phyloP scores from a whole-genome alignment of 1,140 invertebrate genomes.

The Cydia splendana region DNA sequence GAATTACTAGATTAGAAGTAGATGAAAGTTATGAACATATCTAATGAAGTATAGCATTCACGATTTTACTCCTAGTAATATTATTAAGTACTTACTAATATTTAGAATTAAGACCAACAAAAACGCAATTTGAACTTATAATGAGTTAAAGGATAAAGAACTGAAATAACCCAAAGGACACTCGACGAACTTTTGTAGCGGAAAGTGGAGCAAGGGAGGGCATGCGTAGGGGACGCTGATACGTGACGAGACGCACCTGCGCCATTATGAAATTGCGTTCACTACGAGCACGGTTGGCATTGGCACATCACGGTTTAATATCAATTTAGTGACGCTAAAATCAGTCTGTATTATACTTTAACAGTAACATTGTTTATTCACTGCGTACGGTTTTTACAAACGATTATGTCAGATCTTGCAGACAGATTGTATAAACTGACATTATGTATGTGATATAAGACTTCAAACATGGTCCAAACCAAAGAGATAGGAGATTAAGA shows the following conservation, averaged over 20 bases:
- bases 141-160: neutral
- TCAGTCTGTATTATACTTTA: neutral
- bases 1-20: no score
- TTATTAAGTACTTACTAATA: no score
- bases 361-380: neutral
- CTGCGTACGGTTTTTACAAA: neutral
- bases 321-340: neutral
- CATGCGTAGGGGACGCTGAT: slow-evolving; percentile 9
- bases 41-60: no score
- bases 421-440: no score
- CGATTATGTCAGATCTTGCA: no score
- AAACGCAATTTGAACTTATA: neutral
- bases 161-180: slow-evolving; percentile 12
- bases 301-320: neutral
- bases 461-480: no score
- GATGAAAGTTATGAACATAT: no score
- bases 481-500: no score
- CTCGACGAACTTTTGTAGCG: neutral
- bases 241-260: slow-evolving; percentile 11
- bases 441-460: no score
- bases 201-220: neutral
- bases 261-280: neutral
- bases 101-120: no score
- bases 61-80: no score
- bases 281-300: neutral